Evolutionary conservation across 2,888 invertebrate genomes (phyloP).

Genomic region (Dascillus cervinus): DNA sequence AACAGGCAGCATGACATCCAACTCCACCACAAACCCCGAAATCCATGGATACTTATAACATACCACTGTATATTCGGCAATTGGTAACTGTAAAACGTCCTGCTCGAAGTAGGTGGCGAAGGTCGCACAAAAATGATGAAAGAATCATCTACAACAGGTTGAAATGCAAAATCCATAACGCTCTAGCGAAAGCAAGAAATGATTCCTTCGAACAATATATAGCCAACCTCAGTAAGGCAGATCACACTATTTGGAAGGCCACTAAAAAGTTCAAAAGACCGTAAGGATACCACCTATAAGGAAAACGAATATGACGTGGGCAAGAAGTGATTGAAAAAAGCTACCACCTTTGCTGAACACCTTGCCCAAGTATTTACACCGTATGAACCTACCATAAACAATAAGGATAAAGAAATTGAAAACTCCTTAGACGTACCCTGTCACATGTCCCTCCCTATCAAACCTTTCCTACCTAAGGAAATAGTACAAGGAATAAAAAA

Average conservation of each 20-base stretch:
- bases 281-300: not conserved
- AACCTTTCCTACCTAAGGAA: slow-evolving; percentile 4
- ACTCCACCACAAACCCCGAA: too few species aligned
- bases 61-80: not conserved
- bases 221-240: not conserved
- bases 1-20: too few species aligned
- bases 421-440: slow-evolving; percentile 1
- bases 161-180: not conserved
- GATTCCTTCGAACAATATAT: slow-evolving; percentile 1
- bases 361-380: slow-evolving; percentile 7
- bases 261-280: too few species aligned
- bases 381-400: not conserved
- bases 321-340: slow-evolving; percentile 3
- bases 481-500: slow-evolving; percentile 2
- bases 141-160: slow-evolving; percentile 4
- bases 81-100: slow-evolving; percentile 1
- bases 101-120: slow-evolving; percentile 4
- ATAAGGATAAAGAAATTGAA: slow-evolving; percentile 2
- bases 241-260: slow-evolving; percentile 5
- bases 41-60: too few species aligned
- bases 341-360: slow-evolving; percentile 3
- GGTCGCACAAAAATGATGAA: slow-evolving; percentile 2
- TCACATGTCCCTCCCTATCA: not conserved
- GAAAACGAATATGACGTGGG: slow-evolving; percentile 1
- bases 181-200: not conserved